A percentile compares a stretch with the other conserved stretches of the same genome.
Conservation (phyloP, 1,140 invertebrate genomes). For the Homalodisca vitripennis region DNA sequence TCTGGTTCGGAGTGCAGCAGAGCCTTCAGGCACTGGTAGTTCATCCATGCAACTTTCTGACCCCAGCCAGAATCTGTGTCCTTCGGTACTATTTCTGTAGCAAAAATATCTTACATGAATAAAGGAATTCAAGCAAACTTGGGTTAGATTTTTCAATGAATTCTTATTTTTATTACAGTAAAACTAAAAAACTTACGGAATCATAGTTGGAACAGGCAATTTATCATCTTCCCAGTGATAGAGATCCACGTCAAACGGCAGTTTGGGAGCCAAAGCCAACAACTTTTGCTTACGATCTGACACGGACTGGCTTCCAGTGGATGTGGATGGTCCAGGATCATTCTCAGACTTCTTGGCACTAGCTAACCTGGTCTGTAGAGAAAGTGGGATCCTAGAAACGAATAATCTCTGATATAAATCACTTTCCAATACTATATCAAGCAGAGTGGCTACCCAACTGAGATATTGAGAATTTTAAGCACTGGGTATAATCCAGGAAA, state of each 20-base stretch:
- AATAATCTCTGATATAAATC: too few species aligned
- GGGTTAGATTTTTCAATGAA: too few species aligned
- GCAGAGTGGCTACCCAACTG: too few species aligned
- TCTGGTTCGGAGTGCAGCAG: slow-evolving; percentile 46
- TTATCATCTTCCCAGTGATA: slow-evolving; percentile 54
- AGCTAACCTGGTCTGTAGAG: too few species aligned
- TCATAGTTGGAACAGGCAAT: slow-evolving; percentile 45
- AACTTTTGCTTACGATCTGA: slow-evolving; percentile 45
- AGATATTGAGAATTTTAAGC: too few species aligned
- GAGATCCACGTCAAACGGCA: slow-evolving; percentile 52
- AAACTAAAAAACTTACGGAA: slow-evolving; percentile 45
- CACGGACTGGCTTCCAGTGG: neutral
- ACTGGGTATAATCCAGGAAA: too few species aligned
- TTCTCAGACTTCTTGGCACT: neutral
- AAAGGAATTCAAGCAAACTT: too few species aligned
- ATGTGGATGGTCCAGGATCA: neutral
- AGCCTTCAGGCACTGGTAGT: slow-evolving; percentile 46
- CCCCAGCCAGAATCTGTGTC: slow-evolving; percentile 52
- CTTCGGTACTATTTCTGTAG: slow-evolving; percentile 38
- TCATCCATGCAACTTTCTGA: slow-evolving; percentile 47
- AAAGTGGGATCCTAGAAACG: too few species aligned
- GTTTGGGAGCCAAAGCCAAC: slow-evolving; percentile 49
- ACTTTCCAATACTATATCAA: too few species aligned
- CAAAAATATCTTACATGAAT: too few species aligned
- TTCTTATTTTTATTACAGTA: too few species aligned